A percentile compares a stretch with the other conserved stretches of the same genome.
Conservation (phyloP, 2,888 invertebrate genomes). For the Allophyes oxyacanthae region DNA sequence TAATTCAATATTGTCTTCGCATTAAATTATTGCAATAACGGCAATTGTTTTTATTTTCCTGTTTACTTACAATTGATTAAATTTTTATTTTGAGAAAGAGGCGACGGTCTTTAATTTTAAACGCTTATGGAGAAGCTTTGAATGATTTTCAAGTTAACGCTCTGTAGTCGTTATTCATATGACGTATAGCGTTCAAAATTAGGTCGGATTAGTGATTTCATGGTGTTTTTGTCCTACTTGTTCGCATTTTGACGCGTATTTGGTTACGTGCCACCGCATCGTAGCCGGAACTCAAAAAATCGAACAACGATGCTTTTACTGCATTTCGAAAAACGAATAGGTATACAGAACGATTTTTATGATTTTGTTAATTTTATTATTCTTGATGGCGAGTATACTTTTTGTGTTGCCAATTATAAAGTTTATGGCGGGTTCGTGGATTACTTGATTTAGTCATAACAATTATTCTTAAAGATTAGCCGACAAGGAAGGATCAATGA, state of each 20-base stretch:
- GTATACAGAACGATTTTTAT: conserved; percentile 7
- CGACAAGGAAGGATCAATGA: conserved; percentile 17
- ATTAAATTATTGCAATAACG: no score
- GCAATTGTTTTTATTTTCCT: no score
- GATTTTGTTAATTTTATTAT: conserved; percentile 9
- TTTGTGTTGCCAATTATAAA: conserved; percentile 26
- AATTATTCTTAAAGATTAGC: neutral
- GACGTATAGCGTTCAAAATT: conserved; percentile 79
- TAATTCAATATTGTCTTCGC: no score
- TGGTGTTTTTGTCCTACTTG: conserved; percentile 65
- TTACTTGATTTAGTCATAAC: conserved; percentile 18
- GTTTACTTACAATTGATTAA: no score
- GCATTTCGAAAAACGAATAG: conserved; percentile 20
- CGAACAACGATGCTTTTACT: conserved; percentile 25
- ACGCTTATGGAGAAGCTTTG: conserved; percentile 55
- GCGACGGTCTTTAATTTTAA: conserved; percentile 60
- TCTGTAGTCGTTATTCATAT: conserved; percentile 72
- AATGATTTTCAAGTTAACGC: conserved; percentile 62
- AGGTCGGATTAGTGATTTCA: conserved; percentile 82
- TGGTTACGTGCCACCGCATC: conserved; percentile 61
- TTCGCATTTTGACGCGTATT: conserved; percentile 61
- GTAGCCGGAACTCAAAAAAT: conserved; percentile 63
- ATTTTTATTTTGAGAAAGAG: conserved; percentile 30
- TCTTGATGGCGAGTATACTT: neutral
- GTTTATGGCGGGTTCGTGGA: conserved; percentile 10